Evolutionary conservation across 2,888 invertebrate species (phyloP), one percentile per base, ranked within the genome.

Genomic region (Physocephala rufipes): DNA sequence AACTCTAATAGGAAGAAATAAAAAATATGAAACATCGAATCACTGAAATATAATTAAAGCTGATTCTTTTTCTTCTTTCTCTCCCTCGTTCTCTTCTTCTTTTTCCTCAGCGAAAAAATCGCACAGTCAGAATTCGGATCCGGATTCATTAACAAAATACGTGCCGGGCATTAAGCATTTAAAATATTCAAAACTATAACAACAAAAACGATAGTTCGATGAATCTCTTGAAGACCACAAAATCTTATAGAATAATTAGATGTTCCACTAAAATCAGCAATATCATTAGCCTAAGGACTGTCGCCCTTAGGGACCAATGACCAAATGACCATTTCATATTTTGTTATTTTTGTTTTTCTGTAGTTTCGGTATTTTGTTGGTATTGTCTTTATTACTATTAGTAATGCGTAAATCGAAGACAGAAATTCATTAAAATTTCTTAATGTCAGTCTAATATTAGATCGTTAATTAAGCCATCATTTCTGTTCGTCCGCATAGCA

Each of bases 241-340:
- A 61, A 67, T 67, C 47, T 67, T 67, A 61, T 67, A 59, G 59
- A 59, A 67, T 67, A 67, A 67, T 67, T 67, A 67, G 59, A 59
- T 49, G 59, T 26, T 59, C 61, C 59, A 67, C 26, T 62, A 62
- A 43, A 62, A 19, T 21, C 19, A 19, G 53, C 53, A 53, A 19
- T 5, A 53, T 9, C n/a, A n/a, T n/a, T n/a, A 21, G 3, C 21
- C 53, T 9, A 36, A 9, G 21, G 53, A 24, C 53, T 19, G 51
- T 19, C 51, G 21, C 21, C 21, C 21, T 53, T 53, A 24, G 21
- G 19, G 53, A 19, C n/a, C n/a, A n/a, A n/a, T n/a, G n/a, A n/a
- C n/a, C n/a, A n/a, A 24, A 24, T 21, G 53, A 53, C 53, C 53
- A 1, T n/a, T 21, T 9, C 2, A 0, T 24, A 26, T n/a, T 28